These are phyloP conservation scores for Henicopernis longicauda DNA, from an alignment of 2,113 vertebrate species.

Conservation along the genomic window DNA sequence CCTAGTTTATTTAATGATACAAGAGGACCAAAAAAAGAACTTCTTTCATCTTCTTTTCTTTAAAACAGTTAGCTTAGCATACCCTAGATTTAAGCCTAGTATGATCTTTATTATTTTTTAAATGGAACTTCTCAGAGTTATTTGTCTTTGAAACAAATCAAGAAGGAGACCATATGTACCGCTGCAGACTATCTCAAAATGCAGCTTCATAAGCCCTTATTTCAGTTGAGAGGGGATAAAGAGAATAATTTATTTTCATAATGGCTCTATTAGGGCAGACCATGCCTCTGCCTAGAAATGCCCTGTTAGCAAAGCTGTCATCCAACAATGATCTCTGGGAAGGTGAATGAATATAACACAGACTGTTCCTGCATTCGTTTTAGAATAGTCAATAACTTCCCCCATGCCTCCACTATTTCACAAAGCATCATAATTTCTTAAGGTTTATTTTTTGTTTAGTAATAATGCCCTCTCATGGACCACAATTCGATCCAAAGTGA, in stretches of 20 bases:
- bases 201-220: constrained; percentile 58
- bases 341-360: constrained; percentile 47
- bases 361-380: constrained; percentile 40
- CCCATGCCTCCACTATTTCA: constrained; percentile 58
- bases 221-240: constrained; percentile 61
- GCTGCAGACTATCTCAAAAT: constrained; percentile 49
- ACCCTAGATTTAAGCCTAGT: background rate
- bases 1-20: background rate
- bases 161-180: constrained; percentile 14
- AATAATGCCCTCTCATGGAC: constrained; percentile 48
- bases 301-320: constrained; percentile 76
- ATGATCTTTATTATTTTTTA: constrained; percentile 41
- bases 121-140: constrained; percentile 24
- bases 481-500: constrained; percentile 68
- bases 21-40: background rate
- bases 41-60: background rate
- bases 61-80: background rate
- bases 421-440: constrained; percentile 66
- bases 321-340: constrained; percentile 47
- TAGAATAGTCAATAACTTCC: constrained; percentile 54
- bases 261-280: constrained; percentile 67
- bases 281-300: constrained; percentile 63
- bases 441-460: constrained; percentile 53
- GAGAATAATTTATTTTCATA: constrained; percentile 72
- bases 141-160: constrained; percentile 52